Percentiles rank a stretch among this genome's conserved stretches.
Evolutionary conservation across 2,113 vertebrate species (phyloP).

Genomic region (Hydrolagus affinis): DNA sequence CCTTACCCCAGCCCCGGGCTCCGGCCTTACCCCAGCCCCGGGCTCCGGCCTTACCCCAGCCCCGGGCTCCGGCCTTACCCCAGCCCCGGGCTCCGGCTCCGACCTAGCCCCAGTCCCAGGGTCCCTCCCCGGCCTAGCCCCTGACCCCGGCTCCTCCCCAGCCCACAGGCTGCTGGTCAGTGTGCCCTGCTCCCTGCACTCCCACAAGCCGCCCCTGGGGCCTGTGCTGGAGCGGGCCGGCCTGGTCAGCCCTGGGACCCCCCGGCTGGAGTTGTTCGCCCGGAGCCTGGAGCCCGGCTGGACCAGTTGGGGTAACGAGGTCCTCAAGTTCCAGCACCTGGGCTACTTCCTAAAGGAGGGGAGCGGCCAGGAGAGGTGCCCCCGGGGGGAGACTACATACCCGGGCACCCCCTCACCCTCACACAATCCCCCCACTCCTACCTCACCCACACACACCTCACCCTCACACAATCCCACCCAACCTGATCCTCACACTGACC

Average conservation of each 20-base stretch:
- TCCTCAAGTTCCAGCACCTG: constrained; percentile 83
- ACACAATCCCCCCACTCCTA: too few relatives aligned
- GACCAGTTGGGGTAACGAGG: constrained; percentile 97
- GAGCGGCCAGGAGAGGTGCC: background rate
- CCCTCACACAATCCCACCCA: too few relatives aligned
- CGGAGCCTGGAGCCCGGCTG: constrained; percentile 83
- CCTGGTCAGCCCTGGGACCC: constrained; percentile 55
- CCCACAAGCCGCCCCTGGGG: constrained; percentile 80
- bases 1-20: constrained; percentile 60
- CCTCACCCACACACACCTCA: too few relatives aligned
- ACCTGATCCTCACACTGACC: too few relatives aligned
- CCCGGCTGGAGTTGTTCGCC: constrained; percentile 71
- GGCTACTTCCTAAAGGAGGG: constrained; percentile 55
- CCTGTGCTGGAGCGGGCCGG: constrained; percentile 65
- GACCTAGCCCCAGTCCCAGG: constrained; percentile 38
- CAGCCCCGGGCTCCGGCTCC: background rate
- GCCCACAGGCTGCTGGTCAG: constrained; percentile 77
- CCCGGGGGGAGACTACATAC: too few relatives aligned
- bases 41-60: constrained; percentile 58
- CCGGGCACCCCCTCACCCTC: too few relatives aligned
- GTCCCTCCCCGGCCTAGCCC: background rate
- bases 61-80: constrained; percentile 59
- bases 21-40: constrained; percentile 55
- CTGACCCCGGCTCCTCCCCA: constrained; percentile 50
- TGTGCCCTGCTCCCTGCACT: constrained; percentile 80